Evolutionary conservation across 2,797 vertebrate species (phyloP).

Genomic region (Leptodactylus fallax): DNA sequence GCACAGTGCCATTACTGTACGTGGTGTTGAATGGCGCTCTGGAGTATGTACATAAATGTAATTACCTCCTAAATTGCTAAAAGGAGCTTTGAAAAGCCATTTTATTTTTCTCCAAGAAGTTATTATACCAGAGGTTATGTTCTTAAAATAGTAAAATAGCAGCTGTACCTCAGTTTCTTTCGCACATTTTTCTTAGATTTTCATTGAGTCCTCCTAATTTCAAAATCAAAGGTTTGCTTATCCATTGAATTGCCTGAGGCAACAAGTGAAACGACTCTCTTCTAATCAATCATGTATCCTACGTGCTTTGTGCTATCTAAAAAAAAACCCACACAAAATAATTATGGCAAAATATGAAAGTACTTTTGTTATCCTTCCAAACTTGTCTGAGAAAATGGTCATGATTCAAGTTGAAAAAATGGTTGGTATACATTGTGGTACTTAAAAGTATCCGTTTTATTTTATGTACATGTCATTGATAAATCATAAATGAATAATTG

Average conservation of each 20-base stretch:
- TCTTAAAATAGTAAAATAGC: slow-evolving; percentile 28
- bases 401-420: no score
- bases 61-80: slow-evolving; percentile 21
- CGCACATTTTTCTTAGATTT: slow-evolving; percentile 8
- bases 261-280: neutral
- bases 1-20: neutral
- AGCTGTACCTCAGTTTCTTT: neutral
- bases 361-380: neutral
- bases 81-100: neutral
- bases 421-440: neutral
- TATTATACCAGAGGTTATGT: slow-evolving; percentile 17
- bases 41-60: slow-evolving; percentile 34
- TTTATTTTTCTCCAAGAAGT: slow-evolving; percentile 17
- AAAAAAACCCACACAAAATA: no score
- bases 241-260: no score
- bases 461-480: neutral
- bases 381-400: no score
- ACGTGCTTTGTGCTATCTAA: neutral
- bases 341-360: neutral
- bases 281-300: neutral
- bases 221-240: neutral
- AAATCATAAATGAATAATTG: neutral
- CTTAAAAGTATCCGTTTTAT: no score
- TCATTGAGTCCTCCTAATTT: neutral
- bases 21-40: neutral